phyloP scores from a whole-genome alignment of 2,888 invertebrate genomes.

The Pandemis heparana region DNA sequence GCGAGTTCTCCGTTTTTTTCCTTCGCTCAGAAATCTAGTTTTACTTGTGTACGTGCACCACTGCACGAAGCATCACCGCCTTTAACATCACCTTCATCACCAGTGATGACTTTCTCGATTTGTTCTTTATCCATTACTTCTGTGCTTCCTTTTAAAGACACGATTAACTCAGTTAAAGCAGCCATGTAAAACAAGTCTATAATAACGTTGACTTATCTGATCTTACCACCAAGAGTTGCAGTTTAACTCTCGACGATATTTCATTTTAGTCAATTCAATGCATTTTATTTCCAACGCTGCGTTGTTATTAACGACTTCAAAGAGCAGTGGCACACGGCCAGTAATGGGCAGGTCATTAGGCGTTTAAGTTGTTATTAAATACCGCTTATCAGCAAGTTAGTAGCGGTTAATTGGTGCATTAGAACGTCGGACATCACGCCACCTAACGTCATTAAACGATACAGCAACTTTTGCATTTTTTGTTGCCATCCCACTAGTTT shows the following conservation, averaged over 20 bases:
- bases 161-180: not conserved
- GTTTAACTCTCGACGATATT: conserved; percentile 2
- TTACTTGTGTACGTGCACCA: conserved; percentile 65
- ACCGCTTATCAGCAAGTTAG: conserved; percentile 16
- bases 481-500: conserved; percentile 51
- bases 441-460: conserved; percentile 53
- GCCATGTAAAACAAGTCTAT: conserved; percentile 10
- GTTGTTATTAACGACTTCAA: not conserved
- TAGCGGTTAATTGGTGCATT: conserved; percentile 50
- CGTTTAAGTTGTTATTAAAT: conserved; percentile 14
- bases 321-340: not conserved
- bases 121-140: conserved; percentile 28
- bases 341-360: conserved; percentile 16
- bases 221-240: conserved; percentile 1
- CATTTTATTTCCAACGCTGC: conserved; percentile 1
- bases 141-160: conserved; percentile 2
- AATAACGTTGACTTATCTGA: not conserved
- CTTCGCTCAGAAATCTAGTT: conserved; percentile 63
- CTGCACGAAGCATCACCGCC: conserved; percentile 55
- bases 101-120: conserved; percentile 16
- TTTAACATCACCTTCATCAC: conserved; percentile 5
- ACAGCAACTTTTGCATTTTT: conserved; percentile 46
- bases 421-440: conserved; percentile 60
- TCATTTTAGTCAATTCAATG: not conserved
- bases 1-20: conserved; percentile 62